Percentiles rank a stretch among this genome's conserved stretches.
Conservation (phyloP, 2,797 vertebrate species). For the Morelia viridis region DNA sequence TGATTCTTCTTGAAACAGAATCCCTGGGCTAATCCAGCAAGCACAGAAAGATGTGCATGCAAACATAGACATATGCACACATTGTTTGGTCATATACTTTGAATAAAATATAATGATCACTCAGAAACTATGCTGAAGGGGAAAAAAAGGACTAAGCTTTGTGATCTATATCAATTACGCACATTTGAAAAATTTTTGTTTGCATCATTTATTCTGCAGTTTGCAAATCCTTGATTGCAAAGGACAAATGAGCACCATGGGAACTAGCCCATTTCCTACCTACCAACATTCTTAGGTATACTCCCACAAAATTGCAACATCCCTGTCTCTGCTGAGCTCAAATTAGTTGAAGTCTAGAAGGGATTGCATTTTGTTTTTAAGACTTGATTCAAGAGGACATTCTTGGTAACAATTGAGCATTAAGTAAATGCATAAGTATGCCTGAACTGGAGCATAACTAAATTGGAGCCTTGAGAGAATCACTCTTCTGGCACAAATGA, state of each 20-base stretch:
- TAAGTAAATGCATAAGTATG: constrained; percentile 4
- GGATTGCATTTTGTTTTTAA: neutral
- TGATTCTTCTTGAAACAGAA: neutral
- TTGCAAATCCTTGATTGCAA: neutral
- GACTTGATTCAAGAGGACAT: neutral
- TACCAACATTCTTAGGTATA: too few species aligned
- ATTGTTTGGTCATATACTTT: neutral
- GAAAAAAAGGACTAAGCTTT: neutral
- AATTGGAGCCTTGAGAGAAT: neutral
- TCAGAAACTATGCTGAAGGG: neutral
- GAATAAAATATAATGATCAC: neutral
- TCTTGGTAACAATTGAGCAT: neutral
- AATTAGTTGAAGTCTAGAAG: too few species aligned
- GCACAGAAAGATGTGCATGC: neutral
- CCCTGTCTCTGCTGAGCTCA: neutral
- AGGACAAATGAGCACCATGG: neutral
- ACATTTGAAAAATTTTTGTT: neutral
- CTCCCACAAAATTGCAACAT: neutral
- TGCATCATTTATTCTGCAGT: neutral
- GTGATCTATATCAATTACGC: neutral
- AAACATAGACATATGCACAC: neutral
- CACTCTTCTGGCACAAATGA: neutral
- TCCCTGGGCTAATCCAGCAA: neutral
- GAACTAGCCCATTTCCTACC: neutral
- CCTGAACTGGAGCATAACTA: constrained; percentile 23